phyloP scores from a whole-genome alignment of 2,888 invertebrate species.

The Pandemis corylana region DNA sequence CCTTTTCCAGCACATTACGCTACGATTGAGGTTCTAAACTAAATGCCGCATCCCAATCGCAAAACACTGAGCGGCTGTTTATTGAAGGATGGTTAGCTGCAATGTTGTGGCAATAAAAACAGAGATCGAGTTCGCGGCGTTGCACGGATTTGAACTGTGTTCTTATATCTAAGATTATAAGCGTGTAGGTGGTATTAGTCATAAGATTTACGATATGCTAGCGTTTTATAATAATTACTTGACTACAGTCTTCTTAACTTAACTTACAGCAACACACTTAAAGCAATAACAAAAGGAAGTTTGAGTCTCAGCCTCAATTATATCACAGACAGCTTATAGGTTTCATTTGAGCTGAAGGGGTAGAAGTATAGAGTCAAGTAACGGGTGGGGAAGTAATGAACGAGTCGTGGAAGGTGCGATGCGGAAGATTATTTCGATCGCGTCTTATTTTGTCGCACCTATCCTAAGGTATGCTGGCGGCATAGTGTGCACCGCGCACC shows the following conservation, averaged over 20 bases:
- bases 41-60: constrained; percentile 24
- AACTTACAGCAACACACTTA: too few species aligned
- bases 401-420: constrained; percentile 53
- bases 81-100: background rate
- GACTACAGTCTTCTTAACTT: too few species aligned
- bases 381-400: background rate
- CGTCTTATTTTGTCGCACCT: constrained; percentile 57
- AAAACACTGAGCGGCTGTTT: constrained; percentile 2
- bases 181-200: background rate
- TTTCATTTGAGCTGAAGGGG: background rate
- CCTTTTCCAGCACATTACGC: constrained; percentile 12
- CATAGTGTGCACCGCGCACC: constrained; percentile 28
- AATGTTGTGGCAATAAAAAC: background rate
- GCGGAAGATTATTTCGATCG: constrained; percentile 76
- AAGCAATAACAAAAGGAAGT: background rate
- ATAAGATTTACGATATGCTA: too few species aligned
- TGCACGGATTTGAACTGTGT: background rate
- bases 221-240: too few species aligned
- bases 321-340: background rate
- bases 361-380: background rate
- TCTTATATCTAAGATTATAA: background rate
- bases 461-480: constrained; percentile 55
- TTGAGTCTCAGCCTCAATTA: background rate
- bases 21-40: constrained; percentile 2
- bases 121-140: background rate